Evolutionary conservation across 2,797 vertebrate genomes (phyloP).

Genomic region (Acrocephalus scirpaceus): DNA sequence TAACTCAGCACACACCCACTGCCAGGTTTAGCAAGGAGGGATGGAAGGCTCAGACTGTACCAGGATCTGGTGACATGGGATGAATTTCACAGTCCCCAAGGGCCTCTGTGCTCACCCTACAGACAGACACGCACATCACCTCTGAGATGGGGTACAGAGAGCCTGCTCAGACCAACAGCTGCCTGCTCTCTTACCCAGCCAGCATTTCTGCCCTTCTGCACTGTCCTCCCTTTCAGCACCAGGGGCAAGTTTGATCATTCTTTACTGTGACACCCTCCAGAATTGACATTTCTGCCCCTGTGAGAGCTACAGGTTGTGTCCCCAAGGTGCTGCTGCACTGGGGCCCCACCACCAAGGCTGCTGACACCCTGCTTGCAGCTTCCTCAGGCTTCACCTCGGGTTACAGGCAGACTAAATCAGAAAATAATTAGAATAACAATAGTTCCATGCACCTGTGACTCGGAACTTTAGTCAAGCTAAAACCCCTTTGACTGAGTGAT

Average conservation of each 20-base stretch:
- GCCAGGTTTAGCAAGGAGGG: not conserved
- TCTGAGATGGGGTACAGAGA: not conserved
- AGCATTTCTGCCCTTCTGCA: not conserved
- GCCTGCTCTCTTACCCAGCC: not conserved
- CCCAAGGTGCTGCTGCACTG: not conserved
- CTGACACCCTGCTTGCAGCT: not conserved
- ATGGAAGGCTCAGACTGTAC: not conserved
- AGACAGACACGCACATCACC: not conserved
- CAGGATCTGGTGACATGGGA: not conserved
- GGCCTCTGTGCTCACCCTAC: not conserved
- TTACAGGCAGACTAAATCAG: not conserved
- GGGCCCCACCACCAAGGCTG: not conserved
- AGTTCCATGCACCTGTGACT: not conserved
- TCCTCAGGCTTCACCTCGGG: not conserved
- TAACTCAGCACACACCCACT: not conserved
- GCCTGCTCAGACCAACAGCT: not conserved
- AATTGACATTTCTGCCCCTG: not conserved
- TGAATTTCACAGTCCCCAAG: not conserved
- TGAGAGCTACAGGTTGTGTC: rapidly evolving
- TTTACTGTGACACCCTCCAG: not conserved
- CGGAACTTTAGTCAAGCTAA: not conserved
- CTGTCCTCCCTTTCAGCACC: not conserved
- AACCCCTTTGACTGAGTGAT: not conserved
- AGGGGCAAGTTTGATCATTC: not conserved
- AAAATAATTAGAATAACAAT: not conserved